These are phyloP conservation scores for Lasioglossum morio DNA, from an alignment of 2,888 invertebrate genomes.

Conservation along the genomic window DNA sequence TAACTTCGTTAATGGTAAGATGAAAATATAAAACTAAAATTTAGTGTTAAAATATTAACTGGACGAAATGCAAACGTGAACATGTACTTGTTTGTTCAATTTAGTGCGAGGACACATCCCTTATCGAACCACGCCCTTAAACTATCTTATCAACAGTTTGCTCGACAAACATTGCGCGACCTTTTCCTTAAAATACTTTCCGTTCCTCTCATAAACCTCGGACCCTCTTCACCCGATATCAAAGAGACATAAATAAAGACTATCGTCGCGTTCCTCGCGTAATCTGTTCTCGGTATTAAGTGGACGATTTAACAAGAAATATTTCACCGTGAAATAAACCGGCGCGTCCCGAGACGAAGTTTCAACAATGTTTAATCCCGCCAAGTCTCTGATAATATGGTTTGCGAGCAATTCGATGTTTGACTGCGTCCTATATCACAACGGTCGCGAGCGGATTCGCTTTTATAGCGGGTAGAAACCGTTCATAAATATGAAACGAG, in stretches of 20 bases:
- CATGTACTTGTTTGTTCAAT: neutral
- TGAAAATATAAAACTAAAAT: too few relatives aligned
- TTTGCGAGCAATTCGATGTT: neutral
- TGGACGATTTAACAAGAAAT: neutral
- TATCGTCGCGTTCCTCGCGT: neutral
- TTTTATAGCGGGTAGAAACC: neutral
- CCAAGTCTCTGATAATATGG: neutral
- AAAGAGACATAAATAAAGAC: neutral
- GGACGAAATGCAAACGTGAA: too few relatives aligned
- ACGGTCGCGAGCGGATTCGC: neutral
- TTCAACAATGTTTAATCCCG: neutral
- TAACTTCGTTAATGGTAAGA: too few relatives aligned
- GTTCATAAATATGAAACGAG: slow-evolving; percentile 31
- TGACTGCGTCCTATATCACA: neutral
- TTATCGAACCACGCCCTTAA: neutral
- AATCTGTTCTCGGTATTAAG: neutral
- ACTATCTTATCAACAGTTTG: neutral
- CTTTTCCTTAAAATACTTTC: neutral
- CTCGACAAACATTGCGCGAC: neutral
- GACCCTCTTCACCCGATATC: neutral
- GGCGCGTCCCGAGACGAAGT: neutral
- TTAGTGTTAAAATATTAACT: too few relatives aligned
- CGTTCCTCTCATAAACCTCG: neutral
- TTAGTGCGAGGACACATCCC: neutral
- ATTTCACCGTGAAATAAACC: neutral